These are phyloP conservation scores for Platyrinchus mystaceus DNA, from an alignment of 2,797 vertebrate species.

Conservation along the genomic window DNA sequence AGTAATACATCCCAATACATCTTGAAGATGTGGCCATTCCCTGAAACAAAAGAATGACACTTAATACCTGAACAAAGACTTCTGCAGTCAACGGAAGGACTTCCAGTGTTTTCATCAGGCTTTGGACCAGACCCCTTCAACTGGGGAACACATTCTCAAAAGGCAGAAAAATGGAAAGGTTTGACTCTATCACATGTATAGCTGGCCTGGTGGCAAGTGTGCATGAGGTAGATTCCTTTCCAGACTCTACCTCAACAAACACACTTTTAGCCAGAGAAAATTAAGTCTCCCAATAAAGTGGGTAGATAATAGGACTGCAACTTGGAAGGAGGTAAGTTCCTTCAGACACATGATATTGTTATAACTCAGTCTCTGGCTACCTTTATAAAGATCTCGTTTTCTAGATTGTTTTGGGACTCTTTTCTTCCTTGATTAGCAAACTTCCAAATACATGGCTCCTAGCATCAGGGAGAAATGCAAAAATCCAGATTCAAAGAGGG, in stretches of 20 bases:
- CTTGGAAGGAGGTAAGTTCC: constrained; percentile 34
- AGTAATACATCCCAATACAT: neutral
- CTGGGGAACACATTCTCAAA: constrained; percentile 22
- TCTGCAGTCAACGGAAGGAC: constrained; percentile 16
- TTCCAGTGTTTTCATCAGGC: constrained; percentile 23
- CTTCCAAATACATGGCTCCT: neutral
- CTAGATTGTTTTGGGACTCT: neutral
- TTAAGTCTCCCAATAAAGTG: constrained; percentile 8
- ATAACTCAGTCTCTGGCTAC: constrained; percentile 4
- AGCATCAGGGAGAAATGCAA: neutral
- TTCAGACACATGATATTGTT: constrained; percentile 23
- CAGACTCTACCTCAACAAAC: constrained; percentile 55
- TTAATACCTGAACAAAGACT: neutral
- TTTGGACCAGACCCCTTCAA: constrained; percentile 20
- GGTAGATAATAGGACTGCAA: constrained; percentile 30
- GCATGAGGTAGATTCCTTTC: constrained; percentile 22
- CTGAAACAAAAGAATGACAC: neutral
- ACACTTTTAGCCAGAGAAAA: constrained; percentile 36
- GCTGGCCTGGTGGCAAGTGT: constrained; percentile 15
- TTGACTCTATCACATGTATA: constrained; percentile 13
- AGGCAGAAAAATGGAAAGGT: constrained; percentile 7
- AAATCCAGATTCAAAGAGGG: neutral
- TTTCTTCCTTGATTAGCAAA: neutral
- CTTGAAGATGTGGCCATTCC: neutral
- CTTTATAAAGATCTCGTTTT: neutral